phyloP scores from a whole-genome alignment of 1,140 invertebrate species.

The Coptotermes formosanus region DNA sequence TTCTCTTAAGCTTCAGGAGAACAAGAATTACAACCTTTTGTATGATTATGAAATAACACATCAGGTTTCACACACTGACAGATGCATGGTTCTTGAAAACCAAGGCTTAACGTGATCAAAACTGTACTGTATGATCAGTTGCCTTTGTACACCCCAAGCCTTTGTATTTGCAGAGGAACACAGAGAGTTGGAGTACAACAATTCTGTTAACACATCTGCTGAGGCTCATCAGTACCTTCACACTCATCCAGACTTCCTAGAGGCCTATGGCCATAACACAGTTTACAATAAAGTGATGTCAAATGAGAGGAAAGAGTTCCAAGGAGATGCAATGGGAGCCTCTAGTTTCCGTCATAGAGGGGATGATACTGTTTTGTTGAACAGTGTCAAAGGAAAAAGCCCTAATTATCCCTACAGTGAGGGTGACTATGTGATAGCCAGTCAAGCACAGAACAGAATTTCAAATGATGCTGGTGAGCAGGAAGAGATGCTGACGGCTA shows the following conservation, averaged over 20 bases:
- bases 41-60: no score
- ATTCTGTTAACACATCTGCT: constrained; percentile 19
- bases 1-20: not conserved
- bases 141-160: no score
- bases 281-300: not conserved
- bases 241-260: constrained; percentile 22
- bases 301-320: not conserved
- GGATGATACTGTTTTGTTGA: not conserved
- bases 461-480: not conserved
- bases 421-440: not conserved
- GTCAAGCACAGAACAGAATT: not conserved
- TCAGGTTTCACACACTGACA: not conserved
- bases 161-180: constrained; percentile 17
- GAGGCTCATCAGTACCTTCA: constrained; percentile 19
- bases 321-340: not conserved
- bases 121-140: no score
- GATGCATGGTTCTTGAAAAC: no score
- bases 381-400: not conserved
- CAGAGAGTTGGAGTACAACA: constrained; percentile 10
- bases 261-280: not conserved
- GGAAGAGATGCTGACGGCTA: not conserved
- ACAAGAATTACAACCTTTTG: not conserved
- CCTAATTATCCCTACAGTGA: not conserved
- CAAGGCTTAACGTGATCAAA: no score
- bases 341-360: constrained; percentile 28